Evolutionary conservation across 2,113 vertebrate genomes (phyloP).

Genomic region (Crotalus horridus): DNA sequence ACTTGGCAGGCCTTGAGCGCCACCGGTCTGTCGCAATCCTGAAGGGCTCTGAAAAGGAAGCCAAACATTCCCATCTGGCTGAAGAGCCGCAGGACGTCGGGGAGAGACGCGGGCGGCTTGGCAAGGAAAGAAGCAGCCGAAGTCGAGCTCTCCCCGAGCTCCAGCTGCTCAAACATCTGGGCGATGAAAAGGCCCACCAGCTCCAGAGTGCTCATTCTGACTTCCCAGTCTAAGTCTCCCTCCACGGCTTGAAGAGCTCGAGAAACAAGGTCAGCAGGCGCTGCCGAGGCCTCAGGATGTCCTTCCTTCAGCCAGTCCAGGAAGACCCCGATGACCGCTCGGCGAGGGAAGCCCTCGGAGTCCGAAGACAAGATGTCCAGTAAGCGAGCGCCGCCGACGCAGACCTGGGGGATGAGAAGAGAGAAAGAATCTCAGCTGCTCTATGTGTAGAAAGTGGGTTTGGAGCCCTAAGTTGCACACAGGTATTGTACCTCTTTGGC

Average conservation of each 20-base stretch:
- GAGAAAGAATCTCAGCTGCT: not conserved
- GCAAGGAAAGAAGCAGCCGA: constrained; percentile 17
- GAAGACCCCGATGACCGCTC: constrained; percentile 82
- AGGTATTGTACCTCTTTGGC: constrained; percentile 49
- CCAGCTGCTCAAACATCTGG: constrained; percentile 29
- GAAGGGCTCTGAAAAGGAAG: constrained; percentile 74
- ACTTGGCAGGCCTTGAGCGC: constrained; percentile 81
- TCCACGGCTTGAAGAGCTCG: constrained; percentile 69
- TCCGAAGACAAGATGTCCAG: constrained; percentile 80
- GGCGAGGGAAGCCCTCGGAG: constrained; percentile 84
- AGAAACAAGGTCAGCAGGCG: constrained; percentile 67
- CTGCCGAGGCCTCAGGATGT: constrained; percentile 32
- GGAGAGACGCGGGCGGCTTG: not conserved
- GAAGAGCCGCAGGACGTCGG: constrained; percentile 49
- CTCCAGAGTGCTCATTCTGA: constrained; percentile 83
- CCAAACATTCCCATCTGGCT: constrained; percentile 69
- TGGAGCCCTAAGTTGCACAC: too few relatives aligned
- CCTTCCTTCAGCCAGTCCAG: constrained; percentile 72
- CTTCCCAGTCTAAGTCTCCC: constrained; percentile 91
- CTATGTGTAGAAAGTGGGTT: not conserved
- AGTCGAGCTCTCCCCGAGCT: constrained; percentile 43
- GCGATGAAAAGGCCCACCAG: constrained; percentile 72
- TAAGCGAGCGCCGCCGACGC: constrained; percentile 65
- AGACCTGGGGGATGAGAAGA: constrained; percentile 61
- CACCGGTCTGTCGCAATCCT: constrained; percentile 88